A percentile compares a stretch with the other conserved stretches of the same genome.
These are phyloP conservation scores for Pteria penguin DNA, from an alignment of 2,888 invertebrate genomes.

Conservation along the genomic window DNA sequence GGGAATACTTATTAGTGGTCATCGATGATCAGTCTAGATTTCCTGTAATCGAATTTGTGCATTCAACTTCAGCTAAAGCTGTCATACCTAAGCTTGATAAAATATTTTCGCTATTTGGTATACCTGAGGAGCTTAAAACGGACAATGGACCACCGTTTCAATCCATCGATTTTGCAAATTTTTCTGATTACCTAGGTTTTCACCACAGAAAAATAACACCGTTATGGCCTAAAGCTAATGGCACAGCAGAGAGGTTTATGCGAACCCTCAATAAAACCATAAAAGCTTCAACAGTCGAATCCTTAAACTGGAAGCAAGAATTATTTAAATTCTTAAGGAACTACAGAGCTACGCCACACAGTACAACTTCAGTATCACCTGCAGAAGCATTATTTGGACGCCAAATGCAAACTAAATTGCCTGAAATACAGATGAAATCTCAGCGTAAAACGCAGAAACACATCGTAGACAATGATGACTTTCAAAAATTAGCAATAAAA, in stretches of 20 bases:
- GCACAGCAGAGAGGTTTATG: slow-evolving; percentile 53
- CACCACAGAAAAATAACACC: slow-evolving; percentile 49
- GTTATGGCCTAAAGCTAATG: slow-evolving; percentile 53
- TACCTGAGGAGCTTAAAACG: slow-evolving; percentile 43
- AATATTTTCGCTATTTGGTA: slow-evolving; percentile 45
- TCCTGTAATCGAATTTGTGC: slow-evolving; percentile 49
- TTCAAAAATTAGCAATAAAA: no score
- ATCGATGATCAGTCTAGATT: slow-evolving; percentile 53
- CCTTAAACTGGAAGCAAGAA: slow-evolving; percentile 34
- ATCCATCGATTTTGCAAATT: slow-evolving; percentile 42
- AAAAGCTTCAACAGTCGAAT: slow-evolving; percentile 28
- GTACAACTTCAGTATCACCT: slow-evolving; percentile 5
- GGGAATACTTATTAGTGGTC: slow-evolving; percentile 48
- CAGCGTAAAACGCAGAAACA: no score
- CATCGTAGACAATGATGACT: no score
- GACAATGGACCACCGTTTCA: slow-evolving; percentile 53
- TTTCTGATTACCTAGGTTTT: slow-evolving; percentile 49
- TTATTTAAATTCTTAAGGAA: slow-evolving; percentile 20
- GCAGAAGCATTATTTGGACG: slow-evolving; percentile 9
- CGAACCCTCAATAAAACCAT: slow-evolving; percentile 48
- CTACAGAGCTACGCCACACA: slow-evolving; percentile 38
- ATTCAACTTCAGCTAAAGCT: slow-evolving; percentile 40
- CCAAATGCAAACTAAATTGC: slow-evolving; percentile 13
- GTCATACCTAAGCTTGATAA: slow-evolving; percentile 45
- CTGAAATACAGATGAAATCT: no score